Percentiles rank a stretch among this genome's conserved stretches.
phyloP scores from a whole-genome alignment of 2,888 invertebrate genomes.

The Diarsia rubi region DNA sequence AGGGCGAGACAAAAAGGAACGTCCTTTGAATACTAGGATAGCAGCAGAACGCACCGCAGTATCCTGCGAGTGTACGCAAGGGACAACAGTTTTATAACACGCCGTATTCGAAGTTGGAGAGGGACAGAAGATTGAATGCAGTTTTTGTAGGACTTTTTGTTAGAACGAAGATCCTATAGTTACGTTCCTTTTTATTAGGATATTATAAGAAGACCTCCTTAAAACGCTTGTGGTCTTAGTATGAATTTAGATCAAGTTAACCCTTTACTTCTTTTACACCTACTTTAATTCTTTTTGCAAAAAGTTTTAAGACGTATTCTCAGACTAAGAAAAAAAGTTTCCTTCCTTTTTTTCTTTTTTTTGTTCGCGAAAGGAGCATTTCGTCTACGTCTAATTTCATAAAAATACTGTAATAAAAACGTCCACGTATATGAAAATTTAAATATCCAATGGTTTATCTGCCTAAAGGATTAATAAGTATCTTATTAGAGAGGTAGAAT shows the following conservation, averaged over 20 bases:
- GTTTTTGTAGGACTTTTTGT: constrained; percentile 61
- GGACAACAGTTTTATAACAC: constrained; percentile 16
- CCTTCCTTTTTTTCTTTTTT: too few relatives aligned
- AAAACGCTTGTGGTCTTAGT: constrained; percentile 77
- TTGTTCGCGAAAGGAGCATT: neutral
- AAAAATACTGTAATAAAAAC: neutral
- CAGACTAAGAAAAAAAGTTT: too few relatives aligned
- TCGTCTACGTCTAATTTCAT: neutral
- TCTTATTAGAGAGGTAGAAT: constrained; percentile 48
- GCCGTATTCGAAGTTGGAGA: constrained; percentile 51
- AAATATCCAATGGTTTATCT: constrained; percentile 22
- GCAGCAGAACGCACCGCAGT: constrained; percentile 11
- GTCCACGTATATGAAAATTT: constrained; percentile 6
- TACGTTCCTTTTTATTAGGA: constrained; percentile 43
- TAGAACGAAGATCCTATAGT: constrained; percentile 38
- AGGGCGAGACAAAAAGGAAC: constrained; percentile 3
- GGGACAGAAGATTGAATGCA: constrained; percentile 61
- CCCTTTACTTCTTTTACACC: constrained; percentile 68
- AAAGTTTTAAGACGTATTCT: neutral
- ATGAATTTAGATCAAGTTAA: constrained; percentile 79
- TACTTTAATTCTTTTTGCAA: neutral
- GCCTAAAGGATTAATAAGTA: constrained; percentile 30
- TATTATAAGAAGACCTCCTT: constrained; percentile 46
- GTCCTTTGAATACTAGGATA: constrained; percentile 26
- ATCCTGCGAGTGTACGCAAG: constrained; percentile 19